phyloP scores from a whole-genome alignment of 2,888 invertebrate species.

The Galerucella nymphaeae region DNA sequence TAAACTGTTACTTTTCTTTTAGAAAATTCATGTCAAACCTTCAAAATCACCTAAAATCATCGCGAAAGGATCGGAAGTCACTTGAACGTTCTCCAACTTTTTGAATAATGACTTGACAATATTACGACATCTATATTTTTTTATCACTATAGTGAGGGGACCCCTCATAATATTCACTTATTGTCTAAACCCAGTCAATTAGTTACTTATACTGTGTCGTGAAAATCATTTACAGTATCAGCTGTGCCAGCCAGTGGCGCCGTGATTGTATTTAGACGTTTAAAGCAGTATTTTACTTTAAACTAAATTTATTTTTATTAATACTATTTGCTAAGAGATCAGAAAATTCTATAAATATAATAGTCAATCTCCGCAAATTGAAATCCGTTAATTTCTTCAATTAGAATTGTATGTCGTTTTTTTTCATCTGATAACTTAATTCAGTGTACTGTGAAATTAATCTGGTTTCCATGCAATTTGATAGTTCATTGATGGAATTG shows the following conservation, averaged over 20 bases:
- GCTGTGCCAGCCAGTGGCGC: no score
- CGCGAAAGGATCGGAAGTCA: neutral
- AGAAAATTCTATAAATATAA: no score
- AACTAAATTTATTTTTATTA: no score
- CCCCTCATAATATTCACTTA: no score
- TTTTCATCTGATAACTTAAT: slow-evolving; percentile 33
- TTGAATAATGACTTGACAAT: slow-evolving; percentile 15
- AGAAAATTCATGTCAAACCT: slow-evolving; percentile 4
- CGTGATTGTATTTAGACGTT: no score
- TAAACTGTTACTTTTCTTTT: neutral
- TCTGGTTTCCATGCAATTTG: slow-evolving; percentile 40
- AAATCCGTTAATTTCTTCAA: slow-evolving; percentile 25
- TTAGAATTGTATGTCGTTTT: slow-evolving; percentile 27
- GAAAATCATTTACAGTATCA: no score
- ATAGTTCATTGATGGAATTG: slow-evolving; percentile 42
- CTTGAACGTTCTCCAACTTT: slow-evolving; percentile 10
- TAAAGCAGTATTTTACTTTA: no score
- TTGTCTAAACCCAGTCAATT: no score
- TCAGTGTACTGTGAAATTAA: slow-evolving; percentile 40
- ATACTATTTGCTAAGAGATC: no score
- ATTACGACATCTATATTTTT: slow-evolving; percentile 27
- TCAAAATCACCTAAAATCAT: slow-evolving; percentile 17
- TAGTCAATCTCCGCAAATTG: neutral
- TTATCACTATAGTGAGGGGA: slow-evolving; percentile 16
- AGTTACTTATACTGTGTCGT: no score